Base-by-base conservation (phyloP, 1,140 invertebrate species). In the Holotrichia oblita region DNA sequence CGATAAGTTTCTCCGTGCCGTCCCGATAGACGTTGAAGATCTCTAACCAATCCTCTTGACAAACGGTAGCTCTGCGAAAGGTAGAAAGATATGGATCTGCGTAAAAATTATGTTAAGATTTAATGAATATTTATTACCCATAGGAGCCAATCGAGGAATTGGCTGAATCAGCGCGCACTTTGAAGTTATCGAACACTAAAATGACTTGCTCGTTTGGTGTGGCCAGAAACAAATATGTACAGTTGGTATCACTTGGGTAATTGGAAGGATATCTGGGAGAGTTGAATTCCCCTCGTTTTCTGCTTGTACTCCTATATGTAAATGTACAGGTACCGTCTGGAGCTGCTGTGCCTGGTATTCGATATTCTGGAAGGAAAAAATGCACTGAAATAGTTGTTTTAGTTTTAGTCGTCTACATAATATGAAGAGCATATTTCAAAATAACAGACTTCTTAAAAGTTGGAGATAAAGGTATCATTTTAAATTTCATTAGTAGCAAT, bases 181-280 rank as follows among this genome's bases (percentile, higher is more conserved):
- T 96, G 86, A 98, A 98, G 84, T 96, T 94, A 87, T 97, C 96
- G 85, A 98, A 98, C 42, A 97, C 94, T 77, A 98, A 90, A 73
- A 94, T 94, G 82, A 98, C 95, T 88, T 98, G 96, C 87, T 98
- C 96, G 85, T 96, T 94, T 40, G 93, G 93, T 79, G 93, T 93
- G 73, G 94, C 93, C 80, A 93, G 85, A 87, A 99, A 97, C 81
- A 94, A 91, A 88, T 97, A 99, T 61, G 94, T 95, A 90, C 98
- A 99, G 88, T 95, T 96, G 40, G 94, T 96, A 84, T 94, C 93
- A 83, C 95, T 96, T 73, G 97, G 97, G 90, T 99, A 99, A 88
- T 97, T 97, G 84, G 94, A 94, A 83, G 97, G 97, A 91, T 98
- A 96, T 59, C 97, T 91, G 10, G 98, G 98, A 17, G 97, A 98